phyloP scores from a whole-genome alignment of 2,888 invertebrate species.

The Melanophora roralis region DNA sequence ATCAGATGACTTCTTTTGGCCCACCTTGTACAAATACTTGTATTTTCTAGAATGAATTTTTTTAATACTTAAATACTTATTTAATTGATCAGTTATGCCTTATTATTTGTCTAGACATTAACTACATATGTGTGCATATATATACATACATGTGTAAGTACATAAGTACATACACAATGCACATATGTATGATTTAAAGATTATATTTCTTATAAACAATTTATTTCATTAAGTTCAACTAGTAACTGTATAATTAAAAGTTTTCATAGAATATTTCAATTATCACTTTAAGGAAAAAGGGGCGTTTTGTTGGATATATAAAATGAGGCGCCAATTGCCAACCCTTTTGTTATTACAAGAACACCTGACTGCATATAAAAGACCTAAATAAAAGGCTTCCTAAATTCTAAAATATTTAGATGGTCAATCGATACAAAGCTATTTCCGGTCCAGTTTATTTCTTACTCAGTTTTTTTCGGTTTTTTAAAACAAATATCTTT shows the following conservation, averaged over 20 bases:
- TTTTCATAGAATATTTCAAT: not conserved
- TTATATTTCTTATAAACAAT: too few relatives aligned
- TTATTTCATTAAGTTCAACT: too few relatives aligned
- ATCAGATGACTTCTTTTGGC: too few relatives aligned
- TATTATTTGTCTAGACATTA: too few relatives aligned
- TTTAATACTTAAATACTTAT: too few relatives aligned
- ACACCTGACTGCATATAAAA: not conserved
- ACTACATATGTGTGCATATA: too few relatives aligned
- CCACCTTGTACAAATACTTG: too few relatives aligned
- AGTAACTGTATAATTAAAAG: not conserved
- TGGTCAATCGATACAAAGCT: slow-evolving; percentile 48
- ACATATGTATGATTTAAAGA: too few relatives aligned
- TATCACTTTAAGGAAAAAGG: not conserved
- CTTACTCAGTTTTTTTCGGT: not conserved
- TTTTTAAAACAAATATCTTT: slow-evolving; percentile 22
- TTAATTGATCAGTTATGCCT: too few relatives aligned
- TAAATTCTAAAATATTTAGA: slow-evolving; percentile 48
- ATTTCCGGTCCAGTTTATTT: slow-evolving; percentile 30
- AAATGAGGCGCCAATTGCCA: not conserved
- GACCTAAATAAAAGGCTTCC: slow-evolving; percentile 59
- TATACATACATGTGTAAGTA: too few relatives aligned
- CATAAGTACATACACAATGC: too few relatives aligned
- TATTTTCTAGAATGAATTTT: too few relatives aligned
- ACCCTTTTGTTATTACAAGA: not conserved
- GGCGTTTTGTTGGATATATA: slow-evolving; percentile 18